Evolutionary conservation across 2,113 vertebrate species (phyloP).

Genomic region (Atherinomorus stipes): DNA sequence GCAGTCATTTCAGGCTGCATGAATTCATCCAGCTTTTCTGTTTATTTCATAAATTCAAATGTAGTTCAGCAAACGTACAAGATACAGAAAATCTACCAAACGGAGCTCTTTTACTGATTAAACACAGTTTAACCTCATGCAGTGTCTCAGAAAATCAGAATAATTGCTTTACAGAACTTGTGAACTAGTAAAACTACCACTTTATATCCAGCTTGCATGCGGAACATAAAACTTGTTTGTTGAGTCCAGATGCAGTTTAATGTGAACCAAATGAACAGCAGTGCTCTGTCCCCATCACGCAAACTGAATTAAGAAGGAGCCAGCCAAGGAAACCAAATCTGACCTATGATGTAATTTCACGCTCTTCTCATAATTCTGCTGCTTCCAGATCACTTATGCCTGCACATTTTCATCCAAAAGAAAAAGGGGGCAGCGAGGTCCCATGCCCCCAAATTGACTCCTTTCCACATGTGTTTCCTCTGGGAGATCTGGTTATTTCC

Average conservation of each 20-base stretch:
- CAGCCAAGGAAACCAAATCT: slow-evolving; percentile 14
- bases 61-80: not conserved
- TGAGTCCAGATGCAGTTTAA: slow-evolving; percentile 7
- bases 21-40: not conserved
- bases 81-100: too few relatives aligned
- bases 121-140: not conserved
- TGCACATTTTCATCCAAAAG: not conserved
- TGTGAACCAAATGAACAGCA: slow-evolving; percentile 28
- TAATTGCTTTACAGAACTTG: not conserved
- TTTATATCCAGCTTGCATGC: not conserved
- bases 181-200: not conserved
- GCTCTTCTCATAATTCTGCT: not conserved
- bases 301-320: slow-evolving; percentile 37
- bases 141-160: too few relatives aligned
- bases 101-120: too few relatives aligned
- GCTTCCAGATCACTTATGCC: slow-evolving; percentile 13
- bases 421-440: not conserved
- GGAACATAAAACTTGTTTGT: slow-evolving; percentile 1
- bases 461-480: not conserved
- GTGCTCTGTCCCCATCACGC: slow-evolving; percentile 17
- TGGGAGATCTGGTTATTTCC: not conserved
- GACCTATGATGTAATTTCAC: slow-evolving; percentile 43
- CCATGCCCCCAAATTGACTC: not conserved
- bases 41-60: not conserved
- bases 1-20: not conserved